Base-by-base conservation (phyloP, 2,113 vertebrate genomes). In the Montifringilla adamsi region DNA sequence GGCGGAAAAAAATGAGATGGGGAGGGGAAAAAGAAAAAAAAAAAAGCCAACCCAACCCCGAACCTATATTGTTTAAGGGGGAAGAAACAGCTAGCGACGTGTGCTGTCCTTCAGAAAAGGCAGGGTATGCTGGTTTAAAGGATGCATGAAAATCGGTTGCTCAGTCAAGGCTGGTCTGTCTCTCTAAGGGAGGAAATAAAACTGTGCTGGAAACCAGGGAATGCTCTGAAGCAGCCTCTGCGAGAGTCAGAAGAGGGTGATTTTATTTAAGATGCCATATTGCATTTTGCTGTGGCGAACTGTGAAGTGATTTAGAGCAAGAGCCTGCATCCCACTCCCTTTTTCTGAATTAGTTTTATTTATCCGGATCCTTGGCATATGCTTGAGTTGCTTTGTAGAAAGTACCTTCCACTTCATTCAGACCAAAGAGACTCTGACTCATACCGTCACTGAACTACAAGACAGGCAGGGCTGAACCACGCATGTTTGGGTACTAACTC, bases 301-400 rank as follows among this genome's bases (percentile, higher is more conserved):
- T 89, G 95, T 17, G 4, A 95, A 95, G 87, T 84, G 93, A 90
- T 93, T 77, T 93, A 91, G 74, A 95, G 89, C 95, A 87, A 79
- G 70, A 96, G 91, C 78, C 47, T 75, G 66, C 94, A 94, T 89
- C 95, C 96, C 95, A 93, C 95, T 95, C 96, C 88, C 83, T 80
- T 95, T 97, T 97, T 96, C 95, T 96, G 93, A 97, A 96, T 96
- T 97, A 95, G 93, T 95, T 95, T 90, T 96, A 96, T 95, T 97
- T 96, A 90, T 90, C 94, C 60, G 7, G 90, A 95, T 97, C 92
- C 64, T 95, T 88, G 90, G 92, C 90, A 90, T 96, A 93, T 81
- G 90, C 92, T 97, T 56, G 90, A 95, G 92, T 92, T 86, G 94
- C 96, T 96, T 94, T 90, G 93, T 94, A 96, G 76, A 95, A 95